Evolutionary conservation across 1,140 invertebrate species (phyloP), one percentile per base, ranked within the genome.

Genomic region (Eciton burchellii): DNA sequence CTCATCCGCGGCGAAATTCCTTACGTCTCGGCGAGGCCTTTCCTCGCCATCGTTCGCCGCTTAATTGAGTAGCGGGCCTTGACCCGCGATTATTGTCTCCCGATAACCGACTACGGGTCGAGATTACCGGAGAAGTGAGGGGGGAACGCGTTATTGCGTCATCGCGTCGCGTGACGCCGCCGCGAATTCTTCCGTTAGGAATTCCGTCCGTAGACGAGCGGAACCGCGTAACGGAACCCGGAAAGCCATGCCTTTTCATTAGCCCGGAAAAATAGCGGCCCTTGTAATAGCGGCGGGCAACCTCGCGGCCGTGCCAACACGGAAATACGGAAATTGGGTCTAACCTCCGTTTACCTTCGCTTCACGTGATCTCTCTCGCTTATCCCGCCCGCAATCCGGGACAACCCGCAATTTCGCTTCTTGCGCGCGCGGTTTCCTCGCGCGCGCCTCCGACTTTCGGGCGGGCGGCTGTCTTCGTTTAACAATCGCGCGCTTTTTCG

Each of bases 401-500:
- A 21, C 49, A 68, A 56, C 24, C 68, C 1, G 65, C 41, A 70
- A 56, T 79, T 56, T 79, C n/a, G 19, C 16, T 54, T 54, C 14
- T 52, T 52, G n/a, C 49, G 49, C 49, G 49, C 14, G 49, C 8
- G 8, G n/a, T 6, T 9, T 68, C 35, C 19, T 45, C n/a, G 9
- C 6, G 8, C 6, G 35, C 6, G 2, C 35, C 6, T 21, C 14
- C 12, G 45, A 6, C 47, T 68, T 49, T 66, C 21, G n/a, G 29
- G 24, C 65, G 65, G 16, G n/a, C 21, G 16, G n/a, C n/a, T 19
- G 16, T 35, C 24, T 19, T 26, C 49, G 71, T 63, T 73, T 76
- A 47, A 41, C 72, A 76, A 49, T 76, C 63, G 74, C 49, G 63
- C 49, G n/a, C 68, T 79, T 79, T 56, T 79, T 79, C 74, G 63